Evolutionary conservation across 2,797 vertebrate species (phyloP).

Genomic region (Trematomus bernacchii): DNA sequence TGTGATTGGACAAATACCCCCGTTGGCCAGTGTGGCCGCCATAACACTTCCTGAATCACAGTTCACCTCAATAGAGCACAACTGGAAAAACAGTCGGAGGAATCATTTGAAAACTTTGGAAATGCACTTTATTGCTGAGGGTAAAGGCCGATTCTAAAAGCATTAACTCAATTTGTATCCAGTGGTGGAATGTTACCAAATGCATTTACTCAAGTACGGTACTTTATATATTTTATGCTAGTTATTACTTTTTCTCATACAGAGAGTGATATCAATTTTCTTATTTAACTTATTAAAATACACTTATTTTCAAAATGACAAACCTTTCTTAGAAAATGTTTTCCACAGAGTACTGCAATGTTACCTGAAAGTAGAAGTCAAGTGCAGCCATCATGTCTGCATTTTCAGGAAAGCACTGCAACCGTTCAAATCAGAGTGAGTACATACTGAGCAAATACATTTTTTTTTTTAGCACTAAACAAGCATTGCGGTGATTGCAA

Average conservation of each 20-base stretch:
- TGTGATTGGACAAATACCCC: slow-evolving; percentile 93
- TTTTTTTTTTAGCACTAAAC: slow-evolving; percentile 2
- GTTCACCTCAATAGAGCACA: slow-evolving; percentile 92
- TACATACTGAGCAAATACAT: background rate
- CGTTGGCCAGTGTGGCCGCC: slow-evolving; percentile 93
- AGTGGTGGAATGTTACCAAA: too few species aligned
- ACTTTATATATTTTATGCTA: too few species aligned
- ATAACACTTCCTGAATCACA: slow-evolving; percentile 93
- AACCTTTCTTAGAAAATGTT: background rate
- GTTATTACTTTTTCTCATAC: too few species aligned
- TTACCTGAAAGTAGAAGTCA: slow-evolving; percentile 94
- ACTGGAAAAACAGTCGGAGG: slow-evolving; percentile 63
- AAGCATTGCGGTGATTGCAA: background rate
- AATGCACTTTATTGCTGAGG: background rate
- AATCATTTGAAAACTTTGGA: background rate
- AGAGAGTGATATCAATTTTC: too few species aligned
- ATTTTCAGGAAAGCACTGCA: slow-evolving; percentile 90
- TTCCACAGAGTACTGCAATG: background rate
- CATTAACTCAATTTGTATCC: too few species aligned
- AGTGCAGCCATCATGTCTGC: slow-evolving; percentile 91
- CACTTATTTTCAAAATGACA: background rate
- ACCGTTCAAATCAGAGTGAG: slow-evolving; percentile 33
- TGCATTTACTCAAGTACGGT: too few species aligned
- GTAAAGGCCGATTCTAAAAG: background rate
- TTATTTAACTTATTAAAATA: background rate